Conservation (phyloP, 2,888 invertebrate genomes). For the Habrosyne pyritoides region DNA sequence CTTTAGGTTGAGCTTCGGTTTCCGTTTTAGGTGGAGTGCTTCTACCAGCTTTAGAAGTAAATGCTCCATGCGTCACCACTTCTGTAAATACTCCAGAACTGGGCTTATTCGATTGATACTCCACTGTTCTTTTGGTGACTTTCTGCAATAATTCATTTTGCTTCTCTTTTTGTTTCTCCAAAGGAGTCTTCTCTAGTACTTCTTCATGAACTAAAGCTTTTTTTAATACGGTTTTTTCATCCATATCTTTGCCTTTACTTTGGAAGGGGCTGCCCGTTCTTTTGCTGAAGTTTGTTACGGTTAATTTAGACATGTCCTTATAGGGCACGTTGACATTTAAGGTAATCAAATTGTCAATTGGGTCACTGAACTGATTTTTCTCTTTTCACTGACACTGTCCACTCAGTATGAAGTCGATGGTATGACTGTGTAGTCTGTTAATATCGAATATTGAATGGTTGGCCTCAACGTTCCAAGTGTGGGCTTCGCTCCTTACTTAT, state of each 20-base stretch:
- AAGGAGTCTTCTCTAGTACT: constrained; percentile 60
- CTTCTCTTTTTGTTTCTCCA: constrained; percentile 69
- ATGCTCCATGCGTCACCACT: constrained; percentile 74
- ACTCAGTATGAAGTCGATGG: constrained; percentile 58
- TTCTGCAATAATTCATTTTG: constrained; percentile 69
- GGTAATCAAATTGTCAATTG: constrained; percentile 44
- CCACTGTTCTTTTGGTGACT: constrained; percentile 70
- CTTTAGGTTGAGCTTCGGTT: constrained; percentile 38
- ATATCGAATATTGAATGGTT: constrained; percentile 58
- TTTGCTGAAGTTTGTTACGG: constrained; percentile 68
- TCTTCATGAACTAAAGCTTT: constrained; percentile 57
- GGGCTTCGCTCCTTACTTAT: constrained; percentile 81
- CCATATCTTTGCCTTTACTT: constrained; percentile 38
- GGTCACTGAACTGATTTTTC: constrained; percentile 58
- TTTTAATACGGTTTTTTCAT: no score
- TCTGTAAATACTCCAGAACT: constrained; percentile 75
- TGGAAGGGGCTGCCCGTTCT: constrained; percentile 53
- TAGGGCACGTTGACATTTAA: constrained; percentile 37
- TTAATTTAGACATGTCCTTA: constrained; percentile 65
- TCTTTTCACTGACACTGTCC: constrained; percentile 51
- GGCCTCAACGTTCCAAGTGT: constrained; percentile 69
- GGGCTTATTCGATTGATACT: constrained; percentile 70
- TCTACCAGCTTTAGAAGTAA: constrained; percentile 60
- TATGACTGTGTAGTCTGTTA: constrained; percentile 63
- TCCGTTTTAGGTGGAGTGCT: constrained; percentile 52